phyloP scores from a whole-genome alignment of 2,113 vertebrate genomes.

The Motacilla tschutschensis region DNA sequence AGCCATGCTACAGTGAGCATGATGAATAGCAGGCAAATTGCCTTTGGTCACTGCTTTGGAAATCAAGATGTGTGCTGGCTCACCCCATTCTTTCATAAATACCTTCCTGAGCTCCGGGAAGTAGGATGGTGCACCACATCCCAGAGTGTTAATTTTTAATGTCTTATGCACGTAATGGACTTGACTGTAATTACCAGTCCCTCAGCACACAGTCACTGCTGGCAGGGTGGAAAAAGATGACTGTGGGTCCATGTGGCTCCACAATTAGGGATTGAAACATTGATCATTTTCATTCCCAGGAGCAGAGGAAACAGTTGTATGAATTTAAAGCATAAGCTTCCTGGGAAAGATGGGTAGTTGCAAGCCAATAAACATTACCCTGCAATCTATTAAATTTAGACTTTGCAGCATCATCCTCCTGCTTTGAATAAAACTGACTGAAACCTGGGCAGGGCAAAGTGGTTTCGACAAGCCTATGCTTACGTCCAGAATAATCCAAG shows the following conservation, averaged over 20 bases:
- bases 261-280: neutral
- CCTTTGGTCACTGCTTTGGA: neutral
- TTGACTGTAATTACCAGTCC: slow-evolving; percentile 1
- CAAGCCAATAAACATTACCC: neutral
- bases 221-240: neutral
- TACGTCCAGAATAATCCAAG: neutral
- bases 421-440: slow-evolving; percentile 16
- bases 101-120: neutral
- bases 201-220: neutral
- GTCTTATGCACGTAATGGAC: slow-evolving; percentile 10
- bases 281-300: slow-evolving; percentile 7
- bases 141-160: slow-evolving; percentile 47
- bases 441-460: slow-evolving; percentile 27
- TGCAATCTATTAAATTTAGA: slow-evolving; percentile 15
- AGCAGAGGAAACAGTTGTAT: neutral
- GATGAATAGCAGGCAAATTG: slow-evolving; percentile 11
- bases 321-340: neutral
- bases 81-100: neutral
- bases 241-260: neutral
- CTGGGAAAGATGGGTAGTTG: neutral
- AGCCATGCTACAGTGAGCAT: neutral
- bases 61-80: slow-evolving; percentile 18
- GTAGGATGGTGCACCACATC: neutral
- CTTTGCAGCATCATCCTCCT: slow-evolving; percentile 49
- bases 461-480: slow-evolving; percentile 32